Conservation (phyloP, 2,113 vertebrate species). For the Phalacrocorax brasilianus region DNA sequence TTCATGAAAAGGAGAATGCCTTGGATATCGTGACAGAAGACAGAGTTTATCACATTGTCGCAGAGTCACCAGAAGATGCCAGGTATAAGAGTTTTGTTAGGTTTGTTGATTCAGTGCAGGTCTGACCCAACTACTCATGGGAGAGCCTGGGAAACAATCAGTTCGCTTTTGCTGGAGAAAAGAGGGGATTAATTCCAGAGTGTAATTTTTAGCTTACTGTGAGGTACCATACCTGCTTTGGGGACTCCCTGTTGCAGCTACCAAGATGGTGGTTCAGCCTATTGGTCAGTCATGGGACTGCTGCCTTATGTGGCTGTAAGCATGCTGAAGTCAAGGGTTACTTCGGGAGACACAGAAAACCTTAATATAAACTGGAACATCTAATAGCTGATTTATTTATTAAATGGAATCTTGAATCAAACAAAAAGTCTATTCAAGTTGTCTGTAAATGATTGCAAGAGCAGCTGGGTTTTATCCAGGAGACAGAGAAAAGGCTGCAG, state of each 20-base stretch:
- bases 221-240: background rate
- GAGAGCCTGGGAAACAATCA: background rate
- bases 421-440: constrained; percentile 64
- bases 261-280: background rate
- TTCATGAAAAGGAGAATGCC: constrained; percentile 93
- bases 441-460: constrained; percentile 65
- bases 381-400: constrained; percentile 67
- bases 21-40: constrained; percentile 90
- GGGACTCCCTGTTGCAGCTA: background rate
- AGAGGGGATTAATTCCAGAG: background rate
- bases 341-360: constrained; percentile 14
- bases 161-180: background rate
- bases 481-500: constrained; percentile 42
- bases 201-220: background rate
- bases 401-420: constrained; percentile 53
- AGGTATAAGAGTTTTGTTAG: constrained; percentile 74
- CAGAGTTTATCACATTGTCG: constrained; percentile 90
- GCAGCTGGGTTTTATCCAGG: constrained; percentile 60
- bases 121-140: background rate
- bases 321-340: background rate
- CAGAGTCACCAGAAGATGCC: constrained; percentile 91
- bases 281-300: background rate
- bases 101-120: background rate
- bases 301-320: background rate
- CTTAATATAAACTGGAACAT: constrained; percentile 45